These are phyloP conservation scores for Sapayoa aenigma DNA, from an alignment of 2,113 vertebrate species.

Conservation along the genomic window DNA sequence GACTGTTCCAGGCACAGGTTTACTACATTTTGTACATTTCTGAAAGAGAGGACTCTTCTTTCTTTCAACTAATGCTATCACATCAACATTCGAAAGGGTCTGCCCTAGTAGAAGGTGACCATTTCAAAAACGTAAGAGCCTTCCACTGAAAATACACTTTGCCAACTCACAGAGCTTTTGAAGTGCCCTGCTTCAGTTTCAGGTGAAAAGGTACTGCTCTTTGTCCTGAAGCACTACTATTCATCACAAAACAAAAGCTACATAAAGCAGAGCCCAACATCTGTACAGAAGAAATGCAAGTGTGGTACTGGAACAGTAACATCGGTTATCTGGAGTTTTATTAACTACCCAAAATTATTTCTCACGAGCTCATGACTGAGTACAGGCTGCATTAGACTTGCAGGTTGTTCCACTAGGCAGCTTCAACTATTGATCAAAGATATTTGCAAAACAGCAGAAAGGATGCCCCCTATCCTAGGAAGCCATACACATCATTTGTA, in stretches of 20 bases:
- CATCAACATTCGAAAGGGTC: not conserved
- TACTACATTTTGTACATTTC: not conserved
- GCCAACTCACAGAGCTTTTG: not conserved
- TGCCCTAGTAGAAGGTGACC: not conserved
- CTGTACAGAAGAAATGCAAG: not conserved
- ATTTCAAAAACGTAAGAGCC: not conserved
- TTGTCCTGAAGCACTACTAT: not conserved
- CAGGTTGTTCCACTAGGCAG: not conserved
- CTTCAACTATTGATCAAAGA: not conserved
- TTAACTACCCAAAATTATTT: not conserved
- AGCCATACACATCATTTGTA: not conserved
- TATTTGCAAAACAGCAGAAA: not conserved
- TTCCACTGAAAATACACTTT: not conserved
- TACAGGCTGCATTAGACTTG: not conserved
- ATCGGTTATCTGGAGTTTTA: not conserved
- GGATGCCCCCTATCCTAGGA: accelerated
- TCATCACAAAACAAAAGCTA: not conserved
- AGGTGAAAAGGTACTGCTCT: not conserved
- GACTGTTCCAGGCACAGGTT: not conserved
- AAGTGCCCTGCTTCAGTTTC: not conserved
- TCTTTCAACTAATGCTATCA: not conserved
- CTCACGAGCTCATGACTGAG: not conserved
- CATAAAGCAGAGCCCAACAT: not conserved
- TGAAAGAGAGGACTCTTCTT: not conserved
- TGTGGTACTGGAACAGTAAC: not conserved